phyloP scores from a whole-genome alignment of 2,113 vertebrate species.

The human region GRCh38 chr18:72808001-72808500 shows the following conservation, averaged over 20 bases:
- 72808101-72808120: neutral
- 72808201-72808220: fast-evolving
- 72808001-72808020: neutral
- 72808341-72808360: no score
- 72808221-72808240: fast-evolving
- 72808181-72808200: neutral
- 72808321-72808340: no score
- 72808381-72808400: neutral
- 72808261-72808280: neutral
- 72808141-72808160: neutral
- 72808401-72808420: neutral
- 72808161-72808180: neutral
- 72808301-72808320: no score
- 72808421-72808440: neutral
- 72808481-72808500: fast-evolving
- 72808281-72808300: fast-evolving
- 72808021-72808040: neutral
- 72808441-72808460: no score
- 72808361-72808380: no score
- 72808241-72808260: neutral
- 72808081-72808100: neutral
- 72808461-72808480: no score
- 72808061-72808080: fast-evolving
- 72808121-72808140: fast-evolving
- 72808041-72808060: no score